Percentiles rank a stretch among this genome's conserved stretches.
phyloP scores from a whole-genome alignment of 2,888 invertebrate species.

The Calliphora vomitoria region DNA sequence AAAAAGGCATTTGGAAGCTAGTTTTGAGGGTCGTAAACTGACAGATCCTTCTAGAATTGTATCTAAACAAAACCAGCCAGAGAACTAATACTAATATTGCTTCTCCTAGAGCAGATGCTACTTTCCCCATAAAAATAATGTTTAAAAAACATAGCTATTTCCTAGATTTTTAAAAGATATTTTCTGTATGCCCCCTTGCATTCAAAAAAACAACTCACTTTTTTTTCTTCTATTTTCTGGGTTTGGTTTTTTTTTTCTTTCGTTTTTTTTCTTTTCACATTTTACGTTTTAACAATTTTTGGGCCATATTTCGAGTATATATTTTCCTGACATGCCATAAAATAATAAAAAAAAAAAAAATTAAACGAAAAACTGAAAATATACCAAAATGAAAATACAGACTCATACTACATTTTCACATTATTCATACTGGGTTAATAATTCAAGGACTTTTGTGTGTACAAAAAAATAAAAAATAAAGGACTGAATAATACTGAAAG shows the following conservation, averaged over 20 bases:
- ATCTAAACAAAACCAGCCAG: too few species aligned
- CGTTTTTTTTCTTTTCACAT: background rate
- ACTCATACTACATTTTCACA: slow-evolving; percentile 6
- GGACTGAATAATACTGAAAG: too few species aligned
- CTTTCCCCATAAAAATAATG: too few species aligned
- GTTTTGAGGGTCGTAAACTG: too few species aligned
- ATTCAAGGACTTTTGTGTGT: slow-evolving; percentile 38
- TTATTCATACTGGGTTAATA: slow-evolving; percentile 39
- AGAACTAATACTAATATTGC: too few species aligned
- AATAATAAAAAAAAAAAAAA: slow-evolving; percentile 43
- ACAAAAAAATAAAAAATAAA: background rate
- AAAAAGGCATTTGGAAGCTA: background rate
- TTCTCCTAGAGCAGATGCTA: too few species aligned
- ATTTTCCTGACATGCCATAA: slow-evolving; percentile 46
- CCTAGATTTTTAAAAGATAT: background rate
- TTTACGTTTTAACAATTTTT: slow-evolving; percentile 1
- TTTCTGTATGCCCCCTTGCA: background rate
- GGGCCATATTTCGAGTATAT: slow-evolving; percentile 32
- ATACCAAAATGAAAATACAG: slow-evolving; percentile 20
- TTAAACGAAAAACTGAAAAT: background rate
- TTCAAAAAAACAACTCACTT: background rate
- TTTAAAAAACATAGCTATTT: too few species aligned
- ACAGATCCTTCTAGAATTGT: too few species aligned
- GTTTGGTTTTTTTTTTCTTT: background rate
- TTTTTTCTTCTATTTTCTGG: background rate